Percentiles rank a stretch among this genome's conserved stretches.
Conservation (phyloP, 1,140 invertebrate species). For the Euwallacea similis region DNA sequence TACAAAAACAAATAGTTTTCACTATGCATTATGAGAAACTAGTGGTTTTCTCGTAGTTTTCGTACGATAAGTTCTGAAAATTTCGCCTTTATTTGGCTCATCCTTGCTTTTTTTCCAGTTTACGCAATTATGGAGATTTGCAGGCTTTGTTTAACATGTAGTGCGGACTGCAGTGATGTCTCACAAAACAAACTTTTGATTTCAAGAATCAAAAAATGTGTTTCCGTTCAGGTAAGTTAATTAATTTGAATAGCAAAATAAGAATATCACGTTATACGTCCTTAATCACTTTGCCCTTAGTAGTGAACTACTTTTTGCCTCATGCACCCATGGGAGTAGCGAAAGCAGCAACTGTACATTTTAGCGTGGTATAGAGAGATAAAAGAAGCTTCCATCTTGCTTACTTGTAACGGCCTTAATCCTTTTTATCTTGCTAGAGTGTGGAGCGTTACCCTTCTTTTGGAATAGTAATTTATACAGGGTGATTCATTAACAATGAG, state of each 20-base stretch:
- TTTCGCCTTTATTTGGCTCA: neutral
- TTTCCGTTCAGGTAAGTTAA: conserved; percentile 38
- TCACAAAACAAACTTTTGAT: conserved; percentile 32
- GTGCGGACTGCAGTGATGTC: conserved; percentile 17
- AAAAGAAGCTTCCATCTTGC: too few relatives aligned
- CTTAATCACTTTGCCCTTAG: neutral
- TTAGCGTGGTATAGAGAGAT: too few relatives aligned
- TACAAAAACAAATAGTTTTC: neutral
- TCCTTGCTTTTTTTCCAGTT: too few relatives aligned
- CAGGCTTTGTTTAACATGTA: conserved; percentile 40
- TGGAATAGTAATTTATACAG: too few relatives aligned
- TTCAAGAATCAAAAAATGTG: conserved; percentile 41
- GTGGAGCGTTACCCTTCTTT: too few relatives aligned
- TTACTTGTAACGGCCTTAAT: too few relatives aligned
- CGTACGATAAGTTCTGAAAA: neutral
- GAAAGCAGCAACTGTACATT: too few relatives aligned
- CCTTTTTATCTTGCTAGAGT: too few relatives aligned
- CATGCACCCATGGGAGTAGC: neutral
- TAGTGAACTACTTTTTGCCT: neutral
- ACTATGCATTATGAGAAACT: neutral
- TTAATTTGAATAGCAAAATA: neutral
- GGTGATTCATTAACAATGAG: too few relatives aligned
- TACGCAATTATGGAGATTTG: conserved; percentile 30
- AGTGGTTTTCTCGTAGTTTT: neutral
- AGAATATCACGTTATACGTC: neutral